A percentile compares a stretch with the other conserved stretches of the same genome.
These are phyloP conservation scores for Ophion obscuratus DNA, from an alignment of 2,888 invertebrate species.

Conservation along the genomic window DNA sequence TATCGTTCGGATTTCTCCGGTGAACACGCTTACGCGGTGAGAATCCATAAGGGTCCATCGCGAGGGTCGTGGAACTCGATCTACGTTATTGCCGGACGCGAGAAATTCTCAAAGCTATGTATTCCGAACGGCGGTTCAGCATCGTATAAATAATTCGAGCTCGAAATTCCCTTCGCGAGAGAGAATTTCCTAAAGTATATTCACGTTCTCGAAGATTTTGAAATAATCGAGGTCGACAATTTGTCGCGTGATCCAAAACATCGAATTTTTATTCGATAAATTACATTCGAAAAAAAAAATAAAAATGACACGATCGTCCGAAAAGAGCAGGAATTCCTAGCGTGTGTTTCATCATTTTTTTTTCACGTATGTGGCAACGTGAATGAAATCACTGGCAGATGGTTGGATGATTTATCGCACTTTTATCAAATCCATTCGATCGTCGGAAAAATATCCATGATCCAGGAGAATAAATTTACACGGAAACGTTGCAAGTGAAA, in stretches of 20 bases:
- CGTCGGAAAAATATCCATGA: conserved; percentile 40
- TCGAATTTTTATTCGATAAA: neutral
- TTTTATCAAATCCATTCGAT: conserved; percentile 29
- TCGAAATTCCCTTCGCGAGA: neutral
- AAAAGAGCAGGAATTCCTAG: neutral
- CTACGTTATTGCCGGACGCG: neutral
- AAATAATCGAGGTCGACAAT: neutral
- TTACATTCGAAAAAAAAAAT: neutral
- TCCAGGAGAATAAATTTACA: conserved; percentile 40
- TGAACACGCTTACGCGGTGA: neutral
- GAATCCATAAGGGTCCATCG: neutral
- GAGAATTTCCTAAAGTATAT: neutral
- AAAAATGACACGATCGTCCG: neutral
- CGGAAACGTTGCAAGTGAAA: conserved; percentile 30
- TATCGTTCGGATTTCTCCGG: neutral
- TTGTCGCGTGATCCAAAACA: neutral
- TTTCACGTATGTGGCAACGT: too few species aligned
- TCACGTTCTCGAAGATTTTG: neutral
- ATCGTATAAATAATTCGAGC: neutral
- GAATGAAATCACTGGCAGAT: conserved; percentile 25
- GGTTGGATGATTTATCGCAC: conserved; percentile 14
- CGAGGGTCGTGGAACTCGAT: neutral
- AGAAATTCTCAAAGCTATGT: neutral
- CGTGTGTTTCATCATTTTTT: neutral
- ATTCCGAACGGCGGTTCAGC: neutral